Base-by-base conservation (phyloP, 1,140 invertebrate genomes). In the Panonychus citri region DNA sequence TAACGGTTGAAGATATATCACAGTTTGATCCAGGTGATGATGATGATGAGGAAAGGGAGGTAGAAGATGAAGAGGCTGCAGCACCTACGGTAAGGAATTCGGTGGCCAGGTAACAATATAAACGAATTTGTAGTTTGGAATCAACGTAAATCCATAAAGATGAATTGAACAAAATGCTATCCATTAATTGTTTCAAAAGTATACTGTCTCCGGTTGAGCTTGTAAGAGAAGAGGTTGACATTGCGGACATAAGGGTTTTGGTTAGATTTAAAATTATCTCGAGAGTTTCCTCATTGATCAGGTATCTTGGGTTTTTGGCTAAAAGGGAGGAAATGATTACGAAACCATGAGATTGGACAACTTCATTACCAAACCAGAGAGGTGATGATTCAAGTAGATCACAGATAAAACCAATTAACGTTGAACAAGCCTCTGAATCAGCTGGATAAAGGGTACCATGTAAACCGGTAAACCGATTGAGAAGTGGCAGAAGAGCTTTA, bases 111-210 rank as follows among this genome's bases (percentile, higher is more conserved):
- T 59, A 61, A 54, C 48, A 56, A 55, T 61, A 61, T 24, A 61
- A 49, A 48, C 50, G 57, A 25, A 59, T 46, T 34, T 61, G 60
- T 10, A 60, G 40, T 30, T 58, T 57, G 7, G 59, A 19, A n/a
- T 60, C 57, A 19, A 58, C 59, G 50, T 60, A 90, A 64, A 98
- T 94, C 94, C 94, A 98, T 46, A 99, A 74, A 27, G 88, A 86
- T 7, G 93, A 90, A 77, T 97, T 98, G 77, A 98, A 98, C 34
- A 99, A 78, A 46, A 98, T 83, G 74, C 97, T 88, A 72, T 98
- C 94, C 74, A 98, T 77, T 62, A 98, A 77, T 81, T 99, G 86
- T 75, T 98, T 98, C 17, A 98, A 73, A 34, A 99, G 76, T 51
- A 93, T 74, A 17, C 28, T 25, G 25, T 53, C 52, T 1, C 25